Evolutionary conservation across 1,140 invertebrate species (phyloP), one percentile per base, ranked within the genome.

Genomic region (Drosophila rufa): DNA sequence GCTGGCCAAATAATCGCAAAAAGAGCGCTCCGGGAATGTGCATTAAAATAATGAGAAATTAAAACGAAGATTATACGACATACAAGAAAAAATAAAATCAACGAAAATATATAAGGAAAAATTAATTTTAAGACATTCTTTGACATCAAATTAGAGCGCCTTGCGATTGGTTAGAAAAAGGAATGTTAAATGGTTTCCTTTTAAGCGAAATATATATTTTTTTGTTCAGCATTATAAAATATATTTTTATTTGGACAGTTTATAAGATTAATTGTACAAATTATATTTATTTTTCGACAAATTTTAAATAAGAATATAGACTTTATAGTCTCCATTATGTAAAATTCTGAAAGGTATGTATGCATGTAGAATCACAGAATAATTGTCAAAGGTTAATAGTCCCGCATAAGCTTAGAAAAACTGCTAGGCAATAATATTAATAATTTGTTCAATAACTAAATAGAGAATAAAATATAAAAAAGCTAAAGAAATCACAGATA

Each of bases 11-110:
- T 75, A 77, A 76, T 76, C 45, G 50, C 38, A 64, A 48, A 61
- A 76, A 53, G 12, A 46, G 25, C 59, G 43, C 22, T 55, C 15
- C 43, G 40, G 42, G 73, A 77, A 77, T 77, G 61, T 76, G 74
- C 71, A 76, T 76, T 75, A 76, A 76, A 75, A 76, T 75, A 76
- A 75, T 75, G 47, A 75, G 71, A 75, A 75, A 75, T 75, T 75
- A 67, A 71, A 76, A 76, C 42, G 43, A 36, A 66, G 70, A 75
- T 66, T 76, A 73, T 71, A 19, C 42, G 22, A 47, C 17, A 55
- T n/a, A 25, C 33, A 53, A 69, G 42, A 43, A 15, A 2, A 45
- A 61, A 17, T 57, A 57, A 51, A 42, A 42, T 15, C 22, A 2
- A 6, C 17, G 11, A 40, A 47, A 15, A 30, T 45, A 36, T 25